phyloP scores from a whole-genome alignment of 2,888 invertebrate species.

The Byasa hedistus region DNA sequence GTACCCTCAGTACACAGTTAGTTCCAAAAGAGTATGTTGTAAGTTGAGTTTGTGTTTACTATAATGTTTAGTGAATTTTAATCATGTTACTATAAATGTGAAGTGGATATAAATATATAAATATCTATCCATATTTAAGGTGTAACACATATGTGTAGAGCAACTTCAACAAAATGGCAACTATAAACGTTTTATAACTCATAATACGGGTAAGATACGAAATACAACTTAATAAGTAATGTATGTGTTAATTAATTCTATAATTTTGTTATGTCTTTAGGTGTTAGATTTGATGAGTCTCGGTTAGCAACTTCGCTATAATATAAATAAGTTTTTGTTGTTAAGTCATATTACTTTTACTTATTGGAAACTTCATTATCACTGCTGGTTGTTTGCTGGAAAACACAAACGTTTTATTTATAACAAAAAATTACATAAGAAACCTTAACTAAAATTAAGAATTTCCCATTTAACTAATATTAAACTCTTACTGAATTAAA shows the following conservation, averaged over 20 bases:
- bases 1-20: constrained; percentile 55
- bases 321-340: background rate
- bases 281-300: background rate
- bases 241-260: constrained; percentile 15
- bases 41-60: constrained; percentile 18
- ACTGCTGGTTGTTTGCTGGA: too few relatives aligned
- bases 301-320: background rate
- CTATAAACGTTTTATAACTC: constrained; percentile 8
- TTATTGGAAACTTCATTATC: too few relatives aligned
- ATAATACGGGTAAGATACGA: constrained; percentile 15
- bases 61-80: background rate
- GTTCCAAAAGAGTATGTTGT: constrained; percentile 47
- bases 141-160: too few relatives aligned
- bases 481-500: too few relatives aligned
- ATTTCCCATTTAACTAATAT: too few relatives aligned
- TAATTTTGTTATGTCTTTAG: constrained; percentile 3
- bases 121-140: background rate
- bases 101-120: constrained; percentile 7
- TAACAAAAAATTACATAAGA: too few relatives aligned
- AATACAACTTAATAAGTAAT: constrained; percentile 17
- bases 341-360: too few relatives aligned
- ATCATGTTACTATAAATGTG: background rate
- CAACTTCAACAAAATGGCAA: constrained; percentile 14
- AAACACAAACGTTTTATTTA: too few relatives aligned
- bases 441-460: too few relatives aligned